These are phyloP conservation scores for Pseudococcus jackbeardsleyi DNA, from an alignment of 2,888 invertebrate genomes.

Conservation along the genomic window DNA sequence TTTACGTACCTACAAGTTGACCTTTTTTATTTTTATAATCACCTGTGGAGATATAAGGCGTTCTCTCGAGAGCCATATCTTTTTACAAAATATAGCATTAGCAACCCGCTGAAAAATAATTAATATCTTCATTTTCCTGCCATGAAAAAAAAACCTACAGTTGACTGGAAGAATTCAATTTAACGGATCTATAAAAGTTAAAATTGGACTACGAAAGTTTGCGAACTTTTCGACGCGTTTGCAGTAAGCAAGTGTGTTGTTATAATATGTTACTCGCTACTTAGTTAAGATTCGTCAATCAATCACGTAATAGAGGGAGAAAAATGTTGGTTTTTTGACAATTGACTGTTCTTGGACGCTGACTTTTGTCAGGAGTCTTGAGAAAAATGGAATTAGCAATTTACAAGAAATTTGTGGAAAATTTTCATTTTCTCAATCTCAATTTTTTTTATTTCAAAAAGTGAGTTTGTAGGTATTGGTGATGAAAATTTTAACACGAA, in stretches of 20 bases:
- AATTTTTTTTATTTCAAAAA: too few species aligned
- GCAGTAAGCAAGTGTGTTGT: background rate
- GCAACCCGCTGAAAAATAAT: background rate
- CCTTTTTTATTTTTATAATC: conserved; percentile 11
- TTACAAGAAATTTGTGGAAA: too few species aligned
- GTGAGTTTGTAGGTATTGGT: too few species aligned
- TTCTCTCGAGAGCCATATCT: background rate
- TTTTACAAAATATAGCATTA: background rate
- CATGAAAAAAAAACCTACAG: background rate
- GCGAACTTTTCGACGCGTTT: background rate
- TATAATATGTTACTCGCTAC: too few species aligned
- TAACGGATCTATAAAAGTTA: background rate
- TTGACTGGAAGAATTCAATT: background rate
- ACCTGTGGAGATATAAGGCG: conserved; percentile 8
- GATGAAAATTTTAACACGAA: too few species aligned
- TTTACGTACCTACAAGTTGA: background rate
- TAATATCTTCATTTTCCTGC: background rate
- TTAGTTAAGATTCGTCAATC: background rate
- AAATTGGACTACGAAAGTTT: background rate
- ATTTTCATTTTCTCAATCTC: too few species aligned
- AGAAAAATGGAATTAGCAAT: too few species aligned
- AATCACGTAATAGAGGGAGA: too few species aligned
- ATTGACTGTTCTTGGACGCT: too few species aligned
- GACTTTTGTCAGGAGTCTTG: too few species aligned
- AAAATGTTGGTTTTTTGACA: too few species aligned